phyloP scores from a whole-genome alignment of 2,113 vertebrate genomes.

The Grantiella picta region DNA sequence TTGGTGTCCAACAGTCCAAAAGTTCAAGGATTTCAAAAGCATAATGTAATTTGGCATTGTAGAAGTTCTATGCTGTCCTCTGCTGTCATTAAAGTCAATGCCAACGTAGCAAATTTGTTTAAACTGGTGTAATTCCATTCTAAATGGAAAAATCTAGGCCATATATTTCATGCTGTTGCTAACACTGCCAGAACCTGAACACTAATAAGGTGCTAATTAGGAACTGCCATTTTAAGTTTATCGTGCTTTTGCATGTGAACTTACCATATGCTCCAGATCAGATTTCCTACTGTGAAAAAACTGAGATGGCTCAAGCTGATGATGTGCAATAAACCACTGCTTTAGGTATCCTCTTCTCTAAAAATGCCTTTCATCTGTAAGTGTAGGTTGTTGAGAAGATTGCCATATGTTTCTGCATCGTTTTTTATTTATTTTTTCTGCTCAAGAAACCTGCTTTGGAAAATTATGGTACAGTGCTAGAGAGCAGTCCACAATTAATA shows the following conservation, averaged over 20 bases:
- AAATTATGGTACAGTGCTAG: not conserved
- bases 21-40: not conserved
- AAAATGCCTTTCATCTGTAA: not conserved
- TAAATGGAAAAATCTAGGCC: not conserved
- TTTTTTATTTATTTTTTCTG: not conserved
- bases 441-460: not conserved
- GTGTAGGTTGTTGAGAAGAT: not conserved
- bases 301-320: not conserved
- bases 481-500: not conserved
- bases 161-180: conserved; percentile 8
- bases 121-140: not conserved
- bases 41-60: not conserved
- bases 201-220: conserved; percentile 57
- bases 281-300: conserved; percentile 5
- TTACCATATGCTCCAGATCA: conserved; percentile 44
- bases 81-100: not conserved
- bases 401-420: not conserved
- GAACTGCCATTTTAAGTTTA: conserved; percentile 47
- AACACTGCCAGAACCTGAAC: conserved; percentile 37
- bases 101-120: not conserved
- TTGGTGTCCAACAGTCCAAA: not conserved
- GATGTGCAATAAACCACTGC: conserved; percentile 1
- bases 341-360: not conserved
- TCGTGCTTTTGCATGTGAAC: not conserved
- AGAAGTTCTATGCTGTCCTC: not conserved